Evolutionary conservation across 2,888 invertebrate genomes (phyloP).

Genomic region (Tinea trinotella): DNA sequence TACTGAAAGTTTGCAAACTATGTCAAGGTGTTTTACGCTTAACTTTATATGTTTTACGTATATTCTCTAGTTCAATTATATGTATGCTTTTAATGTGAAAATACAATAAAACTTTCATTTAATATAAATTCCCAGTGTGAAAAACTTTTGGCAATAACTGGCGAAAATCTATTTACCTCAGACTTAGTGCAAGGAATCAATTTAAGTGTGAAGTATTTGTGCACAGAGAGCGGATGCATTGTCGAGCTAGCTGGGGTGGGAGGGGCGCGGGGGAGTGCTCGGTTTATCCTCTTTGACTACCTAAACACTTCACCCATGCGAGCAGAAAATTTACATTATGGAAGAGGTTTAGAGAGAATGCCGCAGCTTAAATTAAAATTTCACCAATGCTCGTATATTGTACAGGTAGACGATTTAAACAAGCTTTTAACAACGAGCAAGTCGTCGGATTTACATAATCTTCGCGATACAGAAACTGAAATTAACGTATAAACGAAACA

Average conservation of each 20-base stretch:
- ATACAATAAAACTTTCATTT: not conserved
- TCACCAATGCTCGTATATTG: slow-evolving; percentile 10
- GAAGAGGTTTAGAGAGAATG: slow-evolving; percentile 18
- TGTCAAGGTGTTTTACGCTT: too few species aligned
- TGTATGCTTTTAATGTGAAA: not conserved
- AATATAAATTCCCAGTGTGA: not conserved
- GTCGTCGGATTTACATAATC: slow-evolving; percentile 5
- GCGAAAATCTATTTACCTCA: not conserved
- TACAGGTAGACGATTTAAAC: slow-evolving; percentile 2
- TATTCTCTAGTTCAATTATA: not conserved
- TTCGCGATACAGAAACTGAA: not conserved
- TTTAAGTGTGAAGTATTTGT: not conserved
- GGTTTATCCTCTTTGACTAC: slow-evolving; percentile 23
- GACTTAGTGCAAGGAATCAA: not conserved
- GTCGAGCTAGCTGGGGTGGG: too few species aligned
- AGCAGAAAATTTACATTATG: slow-evolving; percentile 25
- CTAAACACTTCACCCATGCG: slow-evolving; percentile 22
- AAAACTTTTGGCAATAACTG: not conserved
- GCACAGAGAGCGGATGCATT: not conserved
- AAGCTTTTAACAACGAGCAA: slow-evolving; percentile 5
- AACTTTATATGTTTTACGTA: not conserved
- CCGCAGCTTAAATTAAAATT: slow-evolving; percentile 21
- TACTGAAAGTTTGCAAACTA: not conserved
- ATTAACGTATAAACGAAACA: not conserved
- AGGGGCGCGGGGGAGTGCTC: slow-evolving; percentile 19